Percentiles rank a stretch among this genome's conserved stretches.
Conservation (phyloP, 2,797 vertebrate genomes). For the Sciurus carolinensis region DNA sequence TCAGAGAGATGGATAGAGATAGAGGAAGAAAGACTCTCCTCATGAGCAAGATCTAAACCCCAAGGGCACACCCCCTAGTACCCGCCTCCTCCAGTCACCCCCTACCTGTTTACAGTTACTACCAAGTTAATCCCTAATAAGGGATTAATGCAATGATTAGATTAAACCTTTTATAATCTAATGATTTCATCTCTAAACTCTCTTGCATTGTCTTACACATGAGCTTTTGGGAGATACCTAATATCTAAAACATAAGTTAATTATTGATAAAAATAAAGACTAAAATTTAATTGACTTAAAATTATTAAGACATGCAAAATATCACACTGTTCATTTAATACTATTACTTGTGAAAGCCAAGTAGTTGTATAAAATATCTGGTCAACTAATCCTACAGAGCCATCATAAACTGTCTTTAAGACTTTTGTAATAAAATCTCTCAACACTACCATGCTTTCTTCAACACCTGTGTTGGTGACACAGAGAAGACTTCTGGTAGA, state of each 20-base stretch:
- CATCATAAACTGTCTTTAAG: neutral
- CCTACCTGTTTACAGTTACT: no score
- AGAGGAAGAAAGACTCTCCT: no score
- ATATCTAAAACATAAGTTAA: neutral
- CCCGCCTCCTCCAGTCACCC: no score
- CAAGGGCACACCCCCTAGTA: no score
- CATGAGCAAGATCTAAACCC: no score
- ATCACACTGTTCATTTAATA: neutral
- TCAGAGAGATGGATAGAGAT: no score
- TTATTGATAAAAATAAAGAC: neutral
- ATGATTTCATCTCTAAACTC: no score
- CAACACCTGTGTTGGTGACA: neutral
- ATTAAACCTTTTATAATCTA: no score
- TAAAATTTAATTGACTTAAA: conserved; percentile 42
- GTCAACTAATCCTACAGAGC: neutral
- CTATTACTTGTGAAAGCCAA: neutral
- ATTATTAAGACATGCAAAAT: conserved; percentile 11
- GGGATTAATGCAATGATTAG: no score
- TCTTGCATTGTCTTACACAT: no score
- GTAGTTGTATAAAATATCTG: neutral
- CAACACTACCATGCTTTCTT: neutral
- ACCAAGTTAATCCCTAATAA: no score
- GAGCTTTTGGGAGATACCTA: no score
- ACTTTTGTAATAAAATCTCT: conserved; percentile 24
- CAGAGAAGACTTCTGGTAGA: neutral